Evolutionary conservation across 1,140 invertebrate species (phyloP), one percentile per base, ranked within the genome.

Genomic region (Ceratitis capitata): DNA sequence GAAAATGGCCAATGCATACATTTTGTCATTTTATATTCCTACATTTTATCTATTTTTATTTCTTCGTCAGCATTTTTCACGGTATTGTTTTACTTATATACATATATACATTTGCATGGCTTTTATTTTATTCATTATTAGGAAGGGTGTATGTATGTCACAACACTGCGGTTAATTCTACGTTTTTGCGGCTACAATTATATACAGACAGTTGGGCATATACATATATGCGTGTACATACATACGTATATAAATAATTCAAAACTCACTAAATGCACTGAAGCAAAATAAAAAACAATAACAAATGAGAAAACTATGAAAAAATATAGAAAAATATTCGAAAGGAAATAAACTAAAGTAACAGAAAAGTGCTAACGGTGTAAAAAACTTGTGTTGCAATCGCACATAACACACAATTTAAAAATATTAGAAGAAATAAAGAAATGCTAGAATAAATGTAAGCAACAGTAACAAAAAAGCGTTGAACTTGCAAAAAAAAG

Each of bases 1-100:
- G 69, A 47, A 78, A 78, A 78, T 42, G 45, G 35, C 69, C 69
- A 45, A 19, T 69, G 64, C 64, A 78, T 78, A 23, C 39, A 78
- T 78, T 78, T 45, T 45, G 39, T 35, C 10, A 45, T 45, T 78
- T 45, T 47, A 45, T 78, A 26, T 19, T 78, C 19, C 19, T 35
- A 16, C 35, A 26, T n/a, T 23, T 78, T 78, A 45, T 10, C n/a
- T 19, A 7, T 78, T 78, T 23, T 78, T 45, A 78, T 45, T 42
- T 45, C 39, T 14, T 4, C 69, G 39, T 42, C 39, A 45, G 23
- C 35, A 45, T 45, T 78, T 78, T 78, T 78, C n/a, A n/a, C n/a
- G n/a, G n/a, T n/a, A n/a, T n/a, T 56, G 9, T 26, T 35, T 39
- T 35, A 42, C 35, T 39, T 35, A 61, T 23, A 6, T 19, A 69